Base-by-base conservation (phyloP, 35 echinoderm and acorn worm species). In the Apostichopus parvimensis region DNA sequence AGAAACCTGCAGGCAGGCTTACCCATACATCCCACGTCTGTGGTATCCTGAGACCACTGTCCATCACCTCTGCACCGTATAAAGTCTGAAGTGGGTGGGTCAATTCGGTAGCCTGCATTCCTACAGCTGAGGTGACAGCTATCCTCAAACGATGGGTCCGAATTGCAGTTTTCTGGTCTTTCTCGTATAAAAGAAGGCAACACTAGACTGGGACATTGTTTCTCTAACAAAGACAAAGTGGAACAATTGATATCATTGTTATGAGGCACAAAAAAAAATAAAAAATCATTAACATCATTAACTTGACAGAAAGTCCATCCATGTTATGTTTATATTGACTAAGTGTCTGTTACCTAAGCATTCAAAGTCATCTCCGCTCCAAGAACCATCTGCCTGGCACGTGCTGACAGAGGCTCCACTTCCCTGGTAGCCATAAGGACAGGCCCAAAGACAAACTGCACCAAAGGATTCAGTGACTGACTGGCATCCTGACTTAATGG, bases 51-150 rank as follows among this genome's bases (percentile, higher is more conserved):
- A n/a, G 88, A 90, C 88, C 88, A 90, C 10, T 53, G 73, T 23
- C 88, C 88, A 57, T 90, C 88, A 10, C 88, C 88, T 25, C 73
- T 90, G 70, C 88, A 90, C 8, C 88, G 88, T 54, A 90, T 78
- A 17, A 77, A 90, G 20, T 90, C 88, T 24, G 17, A 52, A 14
- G 88, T 58, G 8, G 88, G 88, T 8, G 88, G 88, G 7, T 90
- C 70, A 17, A 90, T 90, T 7, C 88, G 68, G 18, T 90, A 90
- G 11, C 88, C 88, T 13, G 17, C 73, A 8, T 8, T 75, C 53
- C 24, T 15, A 90, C 88, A 90, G 88, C 88, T 90, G n/a, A 90
- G 53, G 20, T 90, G 73, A 25, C 88, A 90, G 17, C 70, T 78
- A 18, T 90, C 88, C 73, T 90, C 73, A 78, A 90, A 90, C 10